These are phyloP conservation scores for Falco punctatus DNA, from an alignment of 2,113 vertebrate genomes.

Conservation along the genomic window DNA sequence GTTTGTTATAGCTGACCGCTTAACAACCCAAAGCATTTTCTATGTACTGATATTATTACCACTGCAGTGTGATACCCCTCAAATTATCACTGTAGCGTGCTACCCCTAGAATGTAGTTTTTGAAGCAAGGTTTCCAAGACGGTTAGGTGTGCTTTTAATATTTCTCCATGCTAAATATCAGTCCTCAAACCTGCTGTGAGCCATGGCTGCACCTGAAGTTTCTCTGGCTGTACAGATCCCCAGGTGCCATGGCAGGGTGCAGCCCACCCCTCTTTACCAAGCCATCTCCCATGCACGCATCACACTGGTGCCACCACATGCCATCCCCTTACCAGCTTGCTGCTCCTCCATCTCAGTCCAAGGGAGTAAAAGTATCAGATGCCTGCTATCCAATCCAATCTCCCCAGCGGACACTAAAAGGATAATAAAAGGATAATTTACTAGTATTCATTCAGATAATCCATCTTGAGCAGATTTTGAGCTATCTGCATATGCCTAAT, in stretches of 20 bases:
- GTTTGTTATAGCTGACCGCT: not conserved
- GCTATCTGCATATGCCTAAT: constrained; percentile 53
- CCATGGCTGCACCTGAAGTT: not conserved
- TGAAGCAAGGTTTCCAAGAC: not conserved
- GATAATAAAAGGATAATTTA: constrained; percentile 63
- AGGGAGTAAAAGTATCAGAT: not conserved
- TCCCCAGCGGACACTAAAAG: constrained; percentile 31
- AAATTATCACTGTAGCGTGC: too few species aligned
- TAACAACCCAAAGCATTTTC: not conserved
- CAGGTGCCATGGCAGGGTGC: not conserved
- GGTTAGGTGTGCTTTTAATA: rapidly evolving
- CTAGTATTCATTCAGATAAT: constrained; percentile 51
- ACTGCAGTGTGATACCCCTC: not conserved
- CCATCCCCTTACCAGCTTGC: not conserved
- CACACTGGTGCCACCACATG: not conserved
- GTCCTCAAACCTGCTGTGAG: not conserved
- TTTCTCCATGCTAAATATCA: not conserved
- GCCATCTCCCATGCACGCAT: rapidly evolving
- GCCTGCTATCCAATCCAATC: constrained; percentile 11
- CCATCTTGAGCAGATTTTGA: constrained; percentile 50
- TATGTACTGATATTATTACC: not conserved
- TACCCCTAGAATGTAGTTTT: not conserved
- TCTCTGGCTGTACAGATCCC: rapidly evolving
- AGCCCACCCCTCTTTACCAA: not conserved
- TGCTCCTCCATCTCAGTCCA: not conserved